phyloP scores from a whole-genome alignment of 2,113 vertebrate species.

The Sylvietta virens region DNA sequence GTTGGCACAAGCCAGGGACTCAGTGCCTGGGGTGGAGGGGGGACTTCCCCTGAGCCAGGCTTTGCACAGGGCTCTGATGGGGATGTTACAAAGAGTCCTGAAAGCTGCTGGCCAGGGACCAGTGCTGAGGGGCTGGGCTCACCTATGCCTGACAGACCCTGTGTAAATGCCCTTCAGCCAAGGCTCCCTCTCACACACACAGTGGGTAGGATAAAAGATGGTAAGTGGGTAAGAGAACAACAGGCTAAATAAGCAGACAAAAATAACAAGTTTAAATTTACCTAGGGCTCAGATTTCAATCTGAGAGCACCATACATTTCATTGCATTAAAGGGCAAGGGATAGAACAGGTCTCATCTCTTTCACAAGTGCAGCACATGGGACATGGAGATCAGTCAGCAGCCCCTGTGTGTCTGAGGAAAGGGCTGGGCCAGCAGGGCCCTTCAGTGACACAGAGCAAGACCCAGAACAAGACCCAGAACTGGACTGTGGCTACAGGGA shows the following conservation, averaged over 20 bases:
- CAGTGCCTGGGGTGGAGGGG: background rate
- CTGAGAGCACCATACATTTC: background rate
- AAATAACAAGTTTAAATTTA: background rate
- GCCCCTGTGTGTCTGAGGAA: background rate
- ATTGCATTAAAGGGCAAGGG: background rate
- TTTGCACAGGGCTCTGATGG: background rate
- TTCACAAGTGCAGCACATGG: accelerated
- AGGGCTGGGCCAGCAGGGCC: background rate
- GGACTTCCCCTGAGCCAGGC: too few relatives aligned
- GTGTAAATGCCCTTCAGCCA: background rate
- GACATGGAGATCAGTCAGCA: background rate
- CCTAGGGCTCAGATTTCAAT: background rate
- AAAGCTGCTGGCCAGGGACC: background rate
- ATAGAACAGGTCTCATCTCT: background rate
- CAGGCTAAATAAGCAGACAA: background rate
- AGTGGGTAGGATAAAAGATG: background rate
- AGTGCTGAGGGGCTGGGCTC: background rate
- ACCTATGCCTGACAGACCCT: background rate
- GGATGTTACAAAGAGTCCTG: accelerated
- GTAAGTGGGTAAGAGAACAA: background rate
- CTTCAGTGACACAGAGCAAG: background rate
- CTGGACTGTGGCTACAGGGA: background rate
- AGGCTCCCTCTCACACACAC: background rate
- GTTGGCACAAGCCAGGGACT: background rate
- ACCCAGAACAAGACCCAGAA: background rate